Evolutionary conservation across 1,140 invertebrate species (phyloP).

Genomic region (Calephelis nemesis): DNA sequence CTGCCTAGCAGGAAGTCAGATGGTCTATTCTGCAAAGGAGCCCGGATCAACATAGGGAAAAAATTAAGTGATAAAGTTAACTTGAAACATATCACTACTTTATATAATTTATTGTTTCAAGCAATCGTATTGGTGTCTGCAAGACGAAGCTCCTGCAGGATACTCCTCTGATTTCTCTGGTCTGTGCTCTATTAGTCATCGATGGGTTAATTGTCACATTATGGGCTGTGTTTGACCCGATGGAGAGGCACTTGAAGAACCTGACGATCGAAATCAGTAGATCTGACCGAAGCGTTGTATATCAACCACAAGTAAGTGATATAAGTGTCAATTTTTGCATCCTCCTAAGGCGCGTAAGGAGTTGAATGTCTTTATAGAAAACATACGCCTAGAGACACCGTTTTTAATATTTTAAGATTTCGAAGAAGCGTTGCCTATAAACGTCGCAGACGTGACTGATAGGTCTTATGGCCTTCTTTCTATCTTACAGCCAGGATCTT

Average conservation of each 20-base stretch:
- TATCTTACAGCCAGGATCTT: too few relatives aligned
- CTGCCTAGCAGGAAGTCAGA: too few relatives aligned
- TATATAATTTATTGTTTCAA: constrained; percentile 40
- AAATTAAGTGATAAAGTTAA: too few relatives aligned
- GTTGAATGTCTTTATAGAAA: too few relatives aligned
- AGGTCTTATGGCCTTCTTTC: too few relatives aligned
- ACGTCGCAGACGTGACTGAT: too few relatives aligned
- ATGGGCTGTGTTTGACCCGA: constrained; percentile 91
- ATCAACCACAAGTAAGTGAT: constrained; percentile 89
- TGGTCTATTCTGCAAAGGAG: too few relatives aligned
- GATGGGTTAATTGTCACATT: constrained; percentile 89
- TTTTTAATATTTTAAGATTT: too few relatives aligned
- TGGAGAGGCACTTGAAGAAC: constrained; percentile 91
- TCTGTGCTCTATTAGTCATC: constrained; percentile 87
- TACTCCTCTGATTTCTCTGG: constrained; percentile 89
- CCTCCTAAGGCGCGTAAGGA: too few relatives aligned
- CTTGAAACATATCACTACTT: neutral
- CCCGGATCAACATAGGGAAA: too few relatives aligned
- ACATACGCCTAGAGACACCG: too few relatives aligned
- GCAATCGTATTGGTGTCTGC: constrained; percentile 79
- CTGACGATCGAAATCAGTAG: constrained; percentile 89
- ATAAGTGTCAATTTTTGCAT: neutral
- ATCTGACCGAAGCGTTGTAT: constrained; percentile 88
- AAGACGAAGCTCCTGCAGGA: constrained; percentile 89
- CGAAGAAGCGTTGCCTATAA: too few relatives aligned